These are phyloP conservation scores for Phoxinus phoxinus DNA, from an alignment of 2,113 vertebrate genomes.

Conservation along the genomic window DNA sequence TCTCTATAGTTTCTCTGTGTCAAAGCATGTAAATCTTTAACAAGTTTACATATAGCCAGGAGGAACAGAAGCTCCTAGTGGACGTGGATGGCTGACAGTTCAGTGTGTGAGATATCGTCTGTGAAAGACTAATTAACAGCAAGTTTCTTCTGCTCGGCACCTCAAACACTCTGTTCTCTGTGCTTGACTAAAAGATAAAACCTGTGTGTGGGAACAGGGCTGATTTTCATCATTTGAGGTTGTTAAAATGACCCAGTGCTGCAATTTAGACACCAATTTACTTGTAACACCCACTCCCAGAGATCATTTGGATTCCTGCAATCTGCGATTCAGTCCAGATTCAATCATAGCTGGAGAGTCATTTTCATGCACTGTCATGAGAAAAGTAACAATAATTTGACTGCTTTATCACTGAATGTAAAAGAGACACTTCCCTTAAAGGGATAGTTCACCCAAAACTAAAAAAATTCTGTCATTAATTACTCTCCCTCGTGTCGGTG, in stretches of 20 bases:
- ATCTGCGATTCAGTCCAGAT: not conserved
- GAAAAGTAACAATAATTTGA: not conserved
- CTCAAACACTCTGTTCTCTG: constrained; percentile 27
- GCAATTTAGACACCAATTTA: constrained; percentile 19
- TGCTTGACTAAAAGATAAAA: constrained; percentile 20
- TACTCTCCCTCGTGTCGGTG: too few species aligned
- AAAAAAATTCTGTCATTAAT: too few species aligned
- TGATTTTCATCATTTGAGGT: constrained; percentile 21
- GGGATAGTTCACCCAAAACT: too few species aligned
- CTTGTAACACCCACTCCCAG: constrained; percentile 3
- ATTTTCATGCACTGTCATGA: not conserved
- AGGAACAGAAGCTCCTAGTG: not conserved
- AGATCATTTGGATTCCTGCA: not conserved
- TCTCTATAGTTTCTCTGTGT: not conserved
- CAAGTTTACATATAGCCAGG: not conserved
- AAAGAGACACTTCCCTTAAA: not conserved
- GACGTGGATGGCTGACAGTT: constrained; percentile 33
- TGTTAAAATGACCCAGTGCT: constrained; percentile 17
- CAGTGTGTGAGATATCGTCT: constrained; percentile 64
- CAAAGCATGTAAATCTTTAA: not conserved
- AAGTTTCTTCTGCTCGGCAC: constrained; percentile 36
- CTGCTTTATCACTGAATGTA: not conserved
- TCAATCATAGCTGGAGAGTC: not conserved
- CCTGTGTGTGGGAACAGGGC: constrained; percentile 30
- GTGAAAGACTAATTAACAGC: constrained; percentile 68